Conservation (phyloP, 2,888 invertebrate genomes). For the Cryptus armator region DNA sequence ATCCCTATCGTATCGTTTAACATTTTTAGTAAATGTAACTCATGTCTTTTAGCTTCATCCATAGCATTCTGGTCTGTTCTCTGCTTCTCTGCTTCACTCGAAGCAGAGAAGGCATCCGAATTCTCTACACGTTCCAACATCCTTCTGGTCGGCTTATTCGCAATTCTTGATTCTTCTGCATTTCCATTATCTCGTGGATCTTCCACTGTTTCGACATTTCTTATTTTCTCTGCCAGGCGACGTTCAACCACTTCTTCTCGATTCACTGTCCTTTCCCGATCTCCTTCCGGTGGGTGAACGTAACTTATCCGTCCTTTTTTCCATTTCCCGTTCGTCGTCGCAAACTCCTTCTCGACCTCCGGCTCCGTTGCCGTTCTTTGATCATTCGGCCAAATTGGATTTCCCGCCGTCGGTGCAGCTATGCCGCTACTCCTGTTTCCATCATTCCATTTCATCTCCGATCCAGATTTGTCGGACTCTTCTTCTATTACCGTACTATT, state of each 20-base stretch:
- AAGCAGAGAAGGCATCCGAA: not conserved
- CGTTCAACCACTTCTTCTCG: not conserved
- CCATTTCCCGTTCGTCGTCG: slow-evolving; percentile 41
- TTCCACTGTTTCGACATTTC: not conserved
- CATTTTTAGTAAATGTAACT: slow-evolving; percentile 4
- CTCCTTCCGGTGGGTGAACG: not conserved
- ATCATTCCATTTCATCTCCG: not conserved
- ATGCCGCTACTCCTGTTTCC: slow-evolving; percentile 15
- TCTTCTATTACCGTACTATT: slow-evolving; percentile 9
- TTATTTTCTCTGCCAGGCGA: slow-evolving; percentile 6
- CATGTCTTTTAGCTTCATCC: not conserved
- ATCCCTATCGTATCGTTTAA: slow-evolving; percentile 10
- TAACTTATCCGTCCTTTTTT: slow-evolving; percentile 9
- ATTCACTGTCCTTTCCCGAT: slow-evolving; percentile 5
- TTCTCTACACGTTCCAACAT: not conserved
- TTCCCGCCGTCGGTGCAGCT: slow-evolving; percentile 23
- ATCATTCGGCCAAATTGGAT: slow-evolving; percentile 71
- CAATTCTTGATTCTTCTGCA: not conserved
- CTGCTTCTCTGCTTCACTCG: too few species aligned
- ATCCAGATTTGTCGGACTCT: slow-evolving; percentile 9
- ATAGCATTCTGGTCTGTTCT: not conserved
- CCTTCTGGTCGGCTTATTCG: not conserved
- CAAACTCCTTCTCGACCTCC: slow-evolving; percentile 19
- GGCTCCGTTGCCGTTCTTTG: slow-evolving; percentile 17
- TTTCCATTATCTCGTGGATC: not conserved